Percentiles rank a stretch among this genome's conserved stretches.
Conservation (phyloP, 2,113 vertebrate species). For the Pedetes capensis region DNA sequence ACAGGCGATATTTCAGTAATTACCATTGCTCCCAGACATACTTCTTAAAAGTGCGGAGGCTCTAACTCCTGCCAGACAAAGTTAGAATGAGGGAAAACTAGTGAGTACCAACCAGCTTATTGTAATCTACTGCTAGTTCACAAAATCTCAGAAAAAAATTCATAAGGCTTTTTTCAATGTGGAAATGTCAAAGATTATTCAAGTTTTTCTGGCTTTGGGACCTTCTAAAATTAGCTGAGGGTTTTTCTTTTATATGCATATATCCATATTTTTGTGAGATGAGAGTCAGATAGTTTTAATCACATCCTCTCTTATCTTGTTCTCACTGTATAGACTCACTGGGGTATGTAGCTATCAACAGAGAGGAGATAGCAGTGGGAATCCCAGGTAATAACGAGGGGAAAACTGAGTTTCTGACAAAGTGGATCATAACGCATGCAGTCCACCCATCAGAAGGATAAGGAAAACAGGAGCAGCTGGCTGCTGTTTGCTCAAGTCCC, state of each 20-base stretch:
- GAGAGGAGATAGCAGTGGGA: not conserved
- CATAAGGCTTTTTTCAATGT: not conserved
- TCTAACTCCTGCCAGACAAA: not conserved
- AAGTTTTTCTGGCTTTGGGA: not conserved
- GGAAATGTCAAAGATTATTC: not conserved
- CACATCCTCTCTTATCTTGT: not conserved
- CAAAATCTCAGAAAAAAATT: not conserved
- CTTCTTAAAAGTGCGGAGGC: not conserved
- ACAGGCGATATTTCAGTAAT: not conserved
- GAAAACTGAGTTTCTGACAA: not conserved
- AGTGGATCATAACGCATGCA: not conserved
- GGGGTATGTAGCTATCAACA: not conserved
- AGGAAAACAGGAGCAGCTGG: fast-evolving
- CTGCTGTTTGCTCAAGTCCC: not conserved
- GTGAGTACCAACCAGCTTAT: not conserved
- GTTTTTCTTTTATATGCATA: not conserved
- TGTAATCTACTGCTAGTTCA: not conserved
- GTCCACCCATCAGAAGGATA: fast-evolving
- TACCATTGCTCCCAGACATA: fast-evolving
- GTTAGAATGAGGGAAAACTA: not conserved
- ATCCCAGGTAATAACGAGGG: not conserved
- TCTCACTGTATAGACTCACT: not conserved
- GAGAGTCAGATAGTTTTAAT: not conserved
- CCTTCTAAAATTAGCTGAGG: not conserved
- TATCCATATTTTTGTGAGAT: not conserved